Evolutionary conservation across 1,140 invertebrate genomes (phyloP).

Genomic region (Calephelis virginiensis): DNA sequence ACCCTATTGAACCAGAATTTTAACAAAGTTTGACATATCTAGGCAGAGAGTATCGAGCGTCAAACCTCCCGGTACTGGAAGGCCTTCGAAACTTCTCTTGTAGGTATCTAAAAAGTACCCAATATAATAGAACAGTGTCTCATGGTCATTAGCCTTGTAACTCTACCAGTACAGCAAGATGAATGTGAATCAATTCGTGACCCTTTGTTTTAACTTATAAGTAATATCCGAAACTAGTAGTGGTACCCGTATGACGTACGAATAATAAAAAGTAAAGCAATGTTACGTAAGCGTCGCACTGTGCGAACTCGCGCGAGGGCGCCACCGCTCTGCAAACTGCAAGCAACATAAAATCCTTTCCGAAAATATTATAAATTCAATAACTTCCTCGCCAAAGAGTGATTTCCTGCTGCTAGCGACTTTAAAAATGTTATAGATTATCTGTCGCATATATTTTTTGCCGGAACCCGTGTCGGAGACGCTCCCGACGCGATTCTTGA

Average conservation of each 20-base stretch:
- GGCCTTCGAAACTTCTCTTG: no score
- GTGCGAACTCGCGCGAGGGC: background rate
- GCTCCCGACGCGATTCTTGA: slow-evolving; percentile 9
- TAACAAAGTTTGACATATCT: no score
- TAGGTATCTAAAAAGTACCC: no score
- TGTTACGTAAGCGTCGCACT: background rate
- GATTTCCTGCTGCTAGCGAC: slow-evolving; percentile 36
- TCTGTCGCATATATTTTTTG: slow-evolving; percentile 26
- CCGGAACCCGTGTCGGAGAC: slow-evolving; percentile 16
- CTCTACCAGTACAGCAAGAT: no score
- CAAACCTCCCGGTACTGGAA: no score
- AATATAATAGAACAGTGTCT: no score
- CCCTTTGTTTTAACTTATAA: no score
- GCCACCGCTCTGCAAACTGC: slow-evolving; percentile 27
- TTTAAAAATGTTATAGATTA: slow-evolving; percentile 48
- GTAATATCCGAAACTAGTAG: background rate
- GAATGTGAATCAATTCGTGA: no score
- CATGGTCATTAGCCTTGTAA: no score
- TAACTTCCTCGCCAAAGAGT: slow-evolving; percentile 36
- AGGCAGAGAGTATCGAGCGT: no score
- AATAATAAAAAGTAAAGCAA: background rate
- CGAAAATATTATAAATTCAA: slow-evolving; percentile 49
- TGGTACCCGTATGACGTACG: no score
- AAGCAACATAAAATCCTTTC: slow-evolving; percentile 42
- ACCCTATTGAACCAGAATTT: no score